phyloP scores from a whole-genome alignment of 2,888 invertebrate genomes.

The Furcula furcula region DNA sequence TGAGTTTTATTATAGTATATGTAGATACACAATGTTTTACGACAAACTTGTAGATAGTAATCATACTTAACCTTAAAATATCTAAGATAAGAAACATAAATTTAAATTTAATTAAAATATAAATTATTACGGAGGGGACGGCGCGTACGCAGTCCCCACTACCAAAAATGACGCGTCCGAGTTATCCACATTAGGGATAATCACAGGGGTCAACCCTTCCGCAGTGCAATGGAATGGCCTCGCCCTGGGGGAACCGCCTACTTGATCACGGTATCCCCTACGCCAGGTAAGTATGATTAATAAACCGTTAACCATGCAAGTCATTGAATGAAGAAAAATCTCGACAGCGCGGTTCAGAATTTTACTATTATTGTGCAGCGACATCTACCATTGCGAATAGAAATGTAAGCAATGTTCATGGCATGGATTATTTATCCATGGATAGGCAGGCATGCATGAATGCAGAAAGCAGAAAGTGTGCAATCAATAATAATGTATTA shows the following conservation, averaged over 20 bases:
- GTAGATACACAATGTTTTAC: too few species aligned
- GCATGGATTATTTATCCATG: too few species aligned
- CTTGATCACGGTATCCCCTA: not conserved
- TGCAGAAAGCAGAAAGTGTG: too few species aligned
- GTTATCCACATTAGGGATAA: conserved; percentile 1
- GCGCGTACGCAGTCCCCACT: conserved; percentile 1
- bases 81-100: too few species aligned
- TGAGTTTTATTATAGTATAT: too few species aligned
- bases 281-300: not conserved
- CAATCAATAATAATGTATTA: too few species aligned
- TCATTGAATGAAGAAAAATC: not conserved
- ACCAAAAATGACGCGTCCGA: not conserved
- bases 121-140: not conserved
- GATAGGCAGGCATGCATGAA: too few species aligned
- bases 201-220: not conserved
- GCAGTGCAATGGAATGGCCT: not conserved
- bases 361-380: conserved; percentile 1
- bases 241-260: not conserved
- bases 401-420: too few species aligned
- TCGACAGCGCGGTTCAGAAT: not conserved
- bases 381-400: not conserved
- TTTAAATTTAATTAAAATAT: not conserved
- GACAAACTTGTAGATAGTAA: too few species aligned
- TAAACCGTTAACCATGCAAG: not conserved
- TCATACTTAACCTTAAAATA: too few species aligned